Evolutionary conservation across 2,888 invertebrate species (phyloP).

Genomic region (Formica aserva): DNA sequence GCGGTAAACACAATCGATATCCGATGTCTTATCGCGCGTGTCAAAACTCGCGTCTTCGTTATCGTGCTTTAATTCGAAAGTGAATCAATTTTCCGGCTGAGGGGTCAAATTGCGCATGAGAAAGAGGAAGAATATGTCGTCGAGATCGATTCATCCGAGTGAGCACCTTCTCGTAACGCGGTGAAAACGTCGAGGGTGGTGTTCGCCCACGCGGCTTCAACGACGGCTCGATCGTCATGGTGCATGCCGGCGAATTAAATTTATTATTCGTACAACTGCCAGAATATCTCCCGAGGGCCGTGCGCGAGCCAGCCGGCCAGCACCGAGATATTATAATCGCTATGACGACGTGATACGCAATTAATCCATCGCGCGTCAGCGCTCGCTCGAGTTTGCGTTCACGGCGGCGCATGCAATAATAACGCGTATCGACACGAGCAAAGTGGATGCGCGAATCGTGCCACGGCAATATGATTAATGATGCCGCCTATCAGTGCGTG

Average conservation of each 20-base stretch:
- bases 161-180: neutral
- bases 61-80: conserved; percentile 41
- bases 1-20: no score
- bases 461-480: conserved; percentile 76
- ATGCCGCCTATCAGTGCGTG: conserved; percentile 78
- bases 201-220: conserved; percentile 20
- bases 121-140: neutral
- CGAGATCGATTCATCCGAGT: neutral
- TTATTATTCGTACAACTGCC: conserved; percentile 58
- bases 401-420: conserved; percentile 73
- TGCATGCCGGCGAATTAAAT: conserved; percentile 57
- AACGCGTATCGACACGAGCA: conserved; percentile 68
- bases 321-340: conserved; percentile 55
- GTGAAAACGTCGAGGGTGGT: conserved; percentile 46
- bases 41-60: conserved; percentile 40
- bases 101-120: neutral
- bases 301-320: conserved; percentile 4
- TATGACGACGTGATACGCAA: conserved; percentile 76
- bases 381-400: conserved; percentile 39
- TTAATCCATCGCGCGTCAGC: conserved; percentile 80
- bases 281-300: conserved; percentile 56
- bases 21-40: no score
- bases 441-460: conserved; percentile 36
- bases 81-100: conserved; percentile 36
- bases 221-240: neutral